These are phyloP conservation scores for Acanthacorydalis orientalis DNA, from an alignment of 2,888 invertebrate genomes.

Conservation along the genomic window DNA sequence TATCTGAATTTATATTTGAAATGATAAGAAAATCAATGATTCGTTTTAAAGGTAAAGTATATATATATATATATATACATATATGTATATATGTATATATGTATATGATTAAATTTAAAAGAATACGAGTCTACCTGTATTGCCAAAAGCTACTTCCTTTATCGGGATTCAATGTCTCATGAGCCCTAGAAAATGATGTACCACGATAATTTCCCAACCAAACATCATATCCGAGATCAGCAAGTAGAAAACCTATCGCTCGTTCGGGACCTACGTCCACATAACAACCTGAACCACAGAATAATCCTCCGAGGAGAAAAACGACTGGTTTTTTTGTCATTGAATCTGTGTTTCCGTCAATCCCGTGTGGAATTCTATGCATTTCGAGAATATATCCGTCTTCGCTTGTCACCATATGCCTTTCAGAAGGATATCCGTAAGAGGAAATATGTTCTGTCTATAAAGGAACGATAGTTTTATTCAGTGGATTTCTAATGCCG, in stretches of 20 bases:
- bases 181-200: constrained; percentile 43
- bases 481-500: too few relatives aligned
- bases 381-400: background rate
- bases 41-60: too few relatives aligned
- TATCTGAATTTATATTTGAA: too few relatives aligned
- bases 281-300: constrained; percentile 58
- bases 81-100: background rate
- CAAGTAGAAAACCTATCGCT: constrained; percentile 38
- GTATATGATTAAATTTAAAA: background rate
- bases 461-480: background rate
- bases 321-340: constrained; percentile 27
- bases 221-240: constrained; percentile 53
- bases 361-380: background rate
- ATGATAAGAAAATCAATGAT: too few relatives aligned
- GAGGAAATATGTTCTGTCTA: background rate
- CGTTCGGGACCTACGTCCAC: constrained; percentile 50
- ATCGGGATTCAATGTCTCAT: constrained; percentile 28
- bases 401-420: background rate
- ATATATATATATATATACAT: too few relatives aligned
- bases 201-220: constrained; percentile 79
- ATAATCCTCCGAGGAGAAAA: constrained; percentile 53
- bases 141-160: constrained; percentile 39
- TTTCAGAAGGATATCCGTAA: background rate
- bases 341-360: background rate
- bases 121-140: constrained; percentile 25